Evolutionary conservation across 2,797 vertebrate species (phyloP).

Genomic region (Hippoglossus hippoglossus): DNA sequence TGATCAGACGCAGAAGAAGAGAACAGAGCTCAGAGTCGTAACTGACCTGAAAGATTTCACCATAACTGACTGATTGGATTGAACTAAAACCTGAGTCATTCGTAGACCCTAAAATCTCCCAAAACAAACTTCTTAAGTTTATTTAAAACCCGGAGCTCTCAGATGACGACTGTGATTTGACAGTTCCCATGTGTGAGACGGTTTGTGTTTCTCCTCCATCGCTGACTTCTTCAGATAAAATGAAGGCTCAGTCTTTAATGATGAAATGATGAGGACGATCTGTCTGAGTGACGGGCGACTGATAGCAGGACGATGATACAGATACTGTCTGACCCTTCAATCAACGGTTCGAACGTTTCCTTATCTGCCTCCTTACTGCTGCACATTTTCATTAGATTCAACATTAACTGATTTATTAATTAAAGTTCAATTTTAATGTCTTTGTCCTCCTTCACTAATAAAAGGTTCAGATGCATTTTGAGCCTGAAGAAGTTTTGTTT

Average conservation of each 20-base stretch:
- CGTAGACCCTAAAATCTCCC: too few species aligned
- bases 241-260: conserved; percentile 36
- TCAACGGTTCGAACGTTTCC: background rate
- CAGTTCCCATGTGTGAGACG: too few species aligned
- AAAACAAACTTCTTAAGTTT: too few species aligned
- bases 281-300: conserved; percentile 29
- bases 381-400: conserved; percentile 7
- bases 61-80: too few species aligned
- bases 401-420: conserved; percentile 4
- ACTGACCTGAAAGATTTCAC: too few species aligned
- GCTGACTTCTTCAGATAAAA: conserved; percentile 20
- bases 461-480: background rate
- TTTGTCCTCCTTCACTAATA: background rate
- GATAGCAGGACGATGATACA: too few species aligned
- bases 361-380: background rate
- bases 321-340: background rate
- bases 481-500: background rate
- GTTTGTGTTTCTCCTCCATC: conserved; percentile 3
- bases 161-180: too few species aligned
- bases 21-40: too few species aligned
- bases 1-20: background rate
- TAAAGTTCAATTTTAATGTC: background rate
- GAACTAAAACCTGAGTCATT: too few species aligned
- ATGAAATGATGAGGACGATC: conserved; percentile 55
- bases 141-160: too few species aligned